Percentiles rank a stretch among this genome's conserved stretches.
Evolutionary conservation across 2,888 invertebrate species (phyloP).

Genomic region (Drosophila dives): DNA sequence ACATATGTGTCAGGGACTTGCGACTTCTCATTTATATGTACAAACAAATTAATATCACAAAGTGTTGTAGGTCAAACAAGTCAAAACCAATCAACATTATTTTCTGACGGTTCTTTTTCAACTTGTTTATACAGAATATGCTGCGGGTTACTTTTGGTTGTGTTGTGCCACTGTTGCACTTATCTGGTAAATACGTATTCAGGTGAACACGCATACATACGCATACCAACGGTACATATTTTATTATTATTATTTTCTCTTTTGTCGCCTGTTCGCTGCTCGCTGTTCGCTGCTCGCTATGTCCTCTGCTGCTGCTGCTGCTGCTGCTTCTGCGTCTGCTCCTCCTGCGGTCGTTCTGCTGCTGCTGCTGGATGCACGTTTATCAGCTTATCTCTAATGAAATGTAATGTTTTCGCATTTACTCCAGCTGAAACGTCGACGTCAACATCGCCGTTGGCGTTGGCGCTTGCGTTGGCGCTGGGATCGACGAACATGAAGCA

Average conservation of each 20-base stretch:
- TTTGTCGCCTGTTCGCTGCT: constrained; percentile 23
- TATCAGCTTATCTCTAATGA: constrained; percentile 78
- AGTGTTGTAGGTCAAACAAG: neutral
- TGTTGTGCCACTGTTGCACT: neutral
- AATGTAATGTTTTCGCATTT: constrained; percentile 70
- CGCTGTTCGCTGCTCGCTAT: neutral
- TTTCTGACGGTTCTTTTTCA: neutral
- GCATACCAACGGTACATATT: neutral
- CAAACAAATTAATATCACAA: neutral
- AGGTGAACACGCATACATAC: neutral
- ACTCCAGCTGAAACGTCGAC: neutral
- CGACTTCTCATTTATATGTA: neutral
- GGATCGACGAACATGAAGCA: neutral
- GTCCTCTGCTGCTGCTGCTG: constrained; percentile 9
- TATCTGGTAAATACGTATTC: neutral
- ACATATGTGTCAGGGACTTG: neutral
- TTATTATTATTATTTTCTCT: neutral
- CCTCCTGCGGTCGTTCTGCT: too few relatives aligned
- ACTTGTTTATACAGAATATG: neutral
- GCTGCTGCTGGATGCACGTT: constrained; percentile 54
- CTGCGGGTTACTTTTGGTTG: neutral
- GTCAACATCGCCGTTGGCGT: neutral
- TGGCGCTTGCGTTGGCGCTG: neutral
- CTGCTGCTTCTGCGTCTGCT: too few relatives aligned
- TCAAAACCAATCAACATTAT: neutral